Base-by-base conservation (phyloP, 2,888 invertebrate species). In the Monopis laevigella region DNA sequence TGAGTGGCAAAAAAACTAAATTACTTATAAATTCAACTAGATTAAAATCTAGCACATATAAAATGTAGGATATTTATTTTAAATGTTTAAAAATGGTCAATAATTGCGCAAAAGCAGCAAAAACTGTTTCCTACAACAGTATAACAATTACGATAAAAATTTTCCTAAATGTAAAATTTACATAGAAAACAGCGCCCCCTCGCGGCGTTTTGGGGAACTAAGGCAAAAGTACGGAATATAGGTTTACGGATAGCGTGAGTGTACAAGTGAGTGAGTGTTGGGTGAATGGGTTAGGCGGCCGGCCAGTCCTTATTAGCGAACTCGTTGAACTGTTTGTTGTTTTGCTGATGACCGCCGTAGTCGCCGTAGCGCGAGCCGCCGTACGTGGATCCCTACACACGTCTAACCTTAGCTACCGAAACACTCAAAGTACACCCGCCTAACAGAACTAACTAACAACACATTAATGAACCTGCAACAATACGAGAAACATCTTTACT, bases 291-390 rank as follows among this genome's bases (percentile, higher is more conserved):
- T 45, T 81, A 81, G 53, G 81, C 80, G 72, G 80, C 74, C 53
- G 80, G 78, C 82, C 82, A 81, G 74, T 82, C 82, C 80, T 82
- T 82, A 77, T 63, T 72, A 71, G 80, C 80, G 65, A 81, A 81
- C 69, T 65, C 70, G 64, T 69, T 60, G 78, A 78, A 81, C 73
- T 81, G 82, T 75, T 82, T 82, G n/a, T n/a, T n/a, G n/a, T n/a
- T n/a, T n/a, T n/a, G n/a, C n/a, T n/a, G n/a, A n/a, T n/a, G n/a
- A n/a, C 48, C 53, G 56, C 69, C 74, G 74, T 77, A 78, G 62
- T 77, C 74, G 57, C 57, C 52, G 58, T 62, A 64, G 58, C 70
- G 70, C 41, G 56, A 58, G 53, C 69, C 71, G 62, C 75, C 81
- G 70, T 82, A 83, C 66, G 82, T 65, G 48, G 82, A 81, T 59